Base-by-base conservation (phyloP, 2,888 invertebrate genomes). In the Neelides folsomi region DNA sequence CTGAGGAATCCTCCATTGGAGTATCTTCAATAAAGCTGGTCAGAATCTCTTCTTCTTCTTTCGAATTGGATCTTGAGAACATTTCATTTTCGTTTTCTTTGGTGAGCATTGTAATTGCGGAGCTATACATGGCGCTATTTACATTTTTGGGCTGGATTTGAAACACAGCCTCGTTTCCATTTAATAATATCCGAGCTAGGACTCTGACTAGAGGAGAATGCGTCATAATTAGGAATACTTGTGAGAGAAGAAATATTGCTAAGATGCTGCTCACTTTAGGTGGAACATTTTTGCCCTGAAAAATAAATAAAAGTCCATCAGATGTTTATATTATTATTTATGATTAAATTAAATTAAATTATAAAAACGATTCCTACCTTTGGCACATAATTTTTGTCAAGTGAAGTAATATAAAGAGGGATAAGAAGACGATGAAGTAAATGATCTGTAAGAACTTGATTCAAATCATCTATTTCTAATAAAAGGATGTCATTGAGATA, bases 401-500 rank as follows among this genome's bases (percentile, higher is more conserved):
- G 73, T 1, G 94, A 95, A 70, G 86, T 89, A 63, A 97, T 88
- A 70, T 94, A 94, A 53, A 95, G 71, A 7, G 95, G 95, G 59
- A 95, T 83, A 53, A 97, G 76, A 1, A 97, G 76, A 71, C 92
- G 86, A 71, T 94, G 87, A 59, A 97, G 75, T 54, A 97, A 75
- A 72, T 97, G 94, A 69, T 94, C 92, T 0, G 90, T 87, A 51
- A 97, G 73, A 44, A 95, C 92, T 66, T 88, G 86, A 71, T 95
- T 97, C 50, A 97, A 75, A 67, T 89, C 87, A 48, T 85, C 82
- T 65, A 95, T 93, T 69, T 89, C 83, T 52, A 97, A 77, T 67
- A 87, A 82, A 16, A 98, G 77, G 65, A 97, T 97, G 69, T 97
- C 97, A 69, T 95, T 97, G 52, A 97, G 76, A 70, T 97, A 97